Percentiles rank a stretch among this genome's conserved stretches.
Evolutionary conservation across 2,113 vertebrate species (phyloP).

Genomic region (Bujurquina vittata): DNA sequence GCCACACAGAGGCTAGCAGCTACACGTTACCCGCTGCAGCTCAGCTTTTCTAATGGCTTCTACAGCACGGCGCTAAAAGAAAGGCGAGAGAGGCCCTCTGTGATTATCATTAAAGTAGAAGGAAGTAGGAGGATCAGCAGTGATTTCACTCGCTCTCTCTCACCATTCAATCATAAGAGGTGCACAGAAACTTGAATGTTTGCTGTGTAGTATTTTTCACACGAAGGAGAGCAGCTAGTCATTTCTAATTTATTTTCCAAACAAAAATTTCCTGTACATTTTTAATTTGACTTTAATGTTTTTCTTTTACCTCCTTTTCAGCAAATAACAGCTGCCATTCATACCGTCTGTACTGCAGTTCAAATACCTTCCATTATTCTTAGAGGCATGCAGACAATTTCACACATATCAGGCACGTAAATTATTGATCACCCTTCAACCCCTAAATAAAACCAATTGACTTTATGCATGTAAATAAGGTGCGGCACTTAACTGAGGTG

Average conservation of each 20-base stretch:
- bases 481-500: slow-evolving; percentile 43
- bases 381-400: slow-evolving; percentile 38
- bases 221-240: slow-evolving; percentile 21
- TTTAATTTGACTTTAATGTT: slow-evolving; percentile 53
- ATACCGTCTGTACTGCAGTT: slow-evolving; percentile 19
- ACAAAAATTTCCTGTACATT: background rate
- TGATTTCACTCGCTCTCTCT: slow-evolving; percentile 18
- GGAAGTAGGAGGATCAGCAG: slow-evolving; percentile 27
- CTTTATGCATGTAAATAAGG: slow-evolving; percentile 67
- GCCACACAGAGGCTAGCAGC: slow-evolving; percentile 28
- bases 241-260: slow-evolving; percentile 16
- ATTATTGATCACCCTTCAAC: slow-evolving; percentile 66
- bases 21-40: background rate
- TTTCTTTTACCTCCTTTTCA: slow-evolving; percentile 23
- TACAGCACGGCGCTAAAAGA: slow-evolving; percentile 20
- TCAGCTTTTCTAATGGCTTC: background rate
- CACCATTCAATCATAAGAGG: slow-evolving; percentile 2
- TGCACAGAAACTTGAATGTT: slow-evolving; percentile 2
- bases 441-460: slow-evolving; percentile 7
- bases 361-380: slow-evolving; percentile 52
- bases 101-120: slow-evolving; percentile 44
- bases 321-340: slow-evolving; percentile 32
- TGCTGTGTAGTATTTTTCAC: slow-evolving; percentile 13
- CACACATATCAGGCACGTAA: slow-evolving; percentile 62
- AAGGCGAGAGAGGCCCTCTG: slow-evolving; percentile 21